Conservation (phyloP, 1,140 invertebrate species). For the Pogonus chalceus region DNA sequence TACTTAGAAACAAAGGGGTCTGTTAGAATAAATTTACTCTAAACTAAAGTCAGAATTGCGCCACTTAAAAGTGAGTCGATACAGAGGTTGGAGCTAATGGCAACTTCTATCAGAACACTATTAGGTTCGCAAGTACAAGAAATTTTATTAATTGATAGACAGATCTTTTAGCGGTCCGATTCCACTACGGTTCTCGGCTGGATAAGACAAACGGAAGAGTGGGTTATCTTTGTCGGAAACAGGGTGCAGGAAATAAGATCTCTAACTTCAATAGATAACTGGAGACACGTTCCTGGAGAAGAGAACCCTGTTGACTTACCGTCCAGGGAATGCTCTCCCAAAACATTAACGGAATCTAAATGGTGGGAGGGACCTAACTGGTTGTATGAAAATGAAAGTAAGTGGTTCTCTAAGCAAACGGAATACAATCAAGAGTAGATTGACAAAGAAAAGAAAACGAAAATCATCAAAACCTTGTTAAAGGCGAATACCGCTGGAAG, state of each 20-base stretch:
- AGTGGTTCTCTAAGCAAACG: constrained; percentile 17
- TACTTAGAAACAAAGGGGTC: constrained; percentile 14
- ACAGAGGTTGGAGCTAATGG: constrained; percentile 31
- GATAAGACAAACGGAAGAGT: constrained; percentile 18
- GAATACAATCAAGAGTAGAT: constrained; percentile 11
- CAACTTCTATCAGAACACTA: constrained; percentile 26
- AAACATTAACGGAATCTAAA: constrained; percentile 24
- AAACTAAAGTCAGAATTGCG: constrained; percentile 28
- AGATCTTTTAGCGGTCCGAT: constrained; percentile 15
- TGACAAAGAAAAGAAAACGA: constrained; percentile 8
- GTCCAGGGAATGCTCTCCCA: constrained; percentile 30
- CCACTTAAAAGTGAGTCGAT: constrained; percentile 27
- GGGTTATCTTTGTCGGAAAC: constrained; percentile 26
- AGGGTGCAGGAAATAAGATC: constrained; percentile 25
- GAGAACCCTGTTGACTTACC: constrained; percentile 35
- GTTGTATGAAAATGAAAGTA: constrained; percentile 16
- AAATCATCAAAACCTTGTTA: neutral
- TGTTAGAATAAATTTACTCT: constrained; percentile 20
- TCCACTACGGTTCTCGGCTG: constrained; percentile 25
- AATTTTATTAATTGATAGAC: neutral
- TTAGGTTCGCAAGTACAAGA: constrained; percentile 11
- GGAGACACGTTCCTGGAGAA: constrained; percentile 31
- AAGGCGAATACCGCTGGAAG: no score
- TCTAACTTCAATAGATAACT: constrained; percentile 21
- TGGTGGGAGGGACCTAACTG: constrained; percentile 35